phyloP scores from a whole-genome alignment of 2,113 vertebrate species.

The Oryzias melastigma region DNA sequence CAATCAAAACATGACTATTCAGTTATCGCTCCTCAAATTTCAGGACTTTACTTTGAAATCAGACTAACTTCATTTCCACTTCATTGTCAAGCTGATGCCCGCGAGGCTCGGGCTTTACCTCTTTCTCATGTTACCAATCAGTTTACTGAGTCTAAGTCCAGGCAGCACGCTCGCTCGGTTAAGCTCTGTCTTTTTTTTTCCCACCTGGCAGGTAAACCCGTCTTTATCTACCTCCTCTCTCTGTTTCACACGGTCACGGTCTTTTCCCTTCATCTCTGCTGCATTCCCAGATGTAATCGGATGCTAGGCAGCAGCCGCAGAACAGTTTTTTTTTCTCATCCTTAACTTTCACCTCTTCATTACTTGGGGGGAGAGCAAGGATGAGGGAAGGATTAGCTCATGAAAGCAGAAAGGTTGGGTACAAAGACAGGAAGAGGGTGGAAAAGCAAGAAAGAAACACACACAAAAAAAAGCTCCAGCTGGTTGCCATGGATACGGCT shows the following conservation, averaged over 20 bases:
- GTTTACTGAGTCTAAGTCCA: constrained; percentile 22
- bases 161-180: constrained; percentile 13
- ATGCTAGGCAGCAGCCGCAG: constrained; percentile 47
- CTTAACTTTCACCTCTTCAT: constrained; percentile 41
- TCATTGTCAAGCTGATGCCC: not conserved
- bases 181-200: constrained; percentile 26
- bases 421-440: constrained; percentile 1
- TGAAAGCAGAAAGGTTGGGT: constrained; percentile 45
- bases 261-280: constrained; percentile 41
- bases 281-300: constrained; percentile 45
- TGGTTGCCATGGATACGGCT: constrained; percentile 54
- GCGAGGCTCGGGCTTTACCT: not conserved
- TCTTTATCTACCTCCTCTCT: constrained; percentile 38
- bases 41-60: constrained; percentile 1
- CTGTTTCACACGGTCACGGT: constrained; percentile 54
- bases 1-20: constrained; percentile 8
- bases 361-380: constrained; percentile 16
- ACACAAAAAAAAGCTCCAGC: constrained; percentile 13
- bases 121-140: constrained; percentile 10
- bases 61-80: not conserved
- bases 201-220: constrained; percentile 57
- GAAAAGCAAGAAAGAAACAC: constrained; percentile 19
- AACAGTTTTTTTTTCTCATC: not conserved
- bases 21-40: not conserved
- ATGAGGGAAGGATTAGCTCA: constrained; percentile 43